Conservation (phyloP, 2,797 vertebrate genomes). For the Rhincodon typus region DNA sequence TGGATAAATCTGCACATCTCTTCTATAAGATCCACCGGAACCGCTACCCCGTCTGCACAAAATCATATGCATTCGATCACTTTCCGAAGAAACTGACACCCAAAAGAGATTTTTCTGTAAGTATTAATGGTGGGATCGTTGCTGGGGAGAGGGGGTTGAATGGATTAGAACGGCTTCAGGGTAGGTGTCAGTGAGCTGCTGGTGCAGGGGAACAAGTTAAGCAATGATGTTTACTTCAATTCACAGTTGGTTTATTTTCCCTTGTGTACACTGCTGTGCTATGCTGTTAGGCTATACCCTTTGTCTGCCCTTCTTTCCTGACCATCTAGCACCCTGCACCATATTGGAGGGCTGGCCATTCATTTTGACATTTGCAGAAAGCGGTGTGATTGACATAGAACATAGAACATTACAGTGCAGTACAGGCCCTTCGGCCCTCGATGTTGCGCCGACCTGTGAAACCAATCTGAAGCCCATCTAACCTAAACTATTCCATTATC, state of each 20-base stretch:
- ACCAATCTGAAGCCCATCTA: no score
- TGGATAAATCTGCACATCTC: conserved; percentile 94
- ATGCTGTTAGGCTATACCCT: neutral
- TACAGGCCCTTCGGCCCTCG: no score
- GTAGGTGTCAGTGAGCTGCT: neutral
- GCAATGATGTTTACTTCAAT: neutral
- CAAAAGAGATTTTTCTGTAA: conserved; percentile 92
- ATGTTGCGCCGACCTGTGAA: no score
- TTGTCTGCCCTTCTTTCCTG: neutral
- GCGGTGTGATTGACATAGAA: neutral
- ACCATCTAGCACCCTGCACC: neutral
- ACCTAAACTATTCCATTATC: no score
- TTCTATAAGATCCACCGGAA: conserved; percentile 99
- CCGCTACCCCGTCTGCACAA: conserved; percentile 93
- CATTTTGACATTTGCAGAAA: neutral
- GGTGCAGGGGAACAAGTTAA: neutral
- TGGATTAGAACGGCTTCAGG: neutral
- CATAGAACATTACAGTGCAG: no score
- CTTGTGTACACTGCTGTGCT: neutral
- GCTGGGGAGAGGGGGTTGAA: neutral
- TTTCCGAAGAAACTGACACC: conserved; percentile 90
- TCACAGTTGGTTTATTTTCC: neutral
- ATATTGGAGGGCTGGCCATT: neutral
- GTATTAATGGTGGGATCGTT: conserved; percentile 41
- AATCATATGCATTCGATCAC: conserved; percentile 93